These are phyloP conservation scores for Drosophila cracens DNA, from an alignment of 2,888 invertebrate genomes.

Conservation along the genomic window DNA sequence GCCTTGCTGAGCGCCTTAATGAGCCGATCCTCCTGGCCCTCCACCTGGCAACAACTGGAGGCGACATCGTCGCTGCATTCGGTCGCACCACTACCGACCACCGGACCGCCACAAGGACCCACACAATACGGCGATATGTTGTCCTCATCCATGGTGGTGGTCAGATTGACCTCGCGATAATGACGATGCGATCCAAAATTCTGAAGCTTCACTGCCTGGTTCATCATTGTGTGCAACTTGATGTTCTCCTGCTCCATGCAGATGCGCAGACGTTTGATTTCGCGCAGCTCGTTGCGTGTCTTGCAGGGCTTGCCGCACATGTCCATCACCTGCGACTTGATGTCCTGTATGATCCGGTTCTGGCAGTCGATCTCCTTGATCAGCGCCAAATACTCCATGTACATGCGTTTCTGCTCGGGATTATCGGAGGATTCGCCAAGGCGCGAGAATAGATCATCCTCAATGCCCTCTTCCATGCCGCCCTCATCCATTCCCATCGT, in stretches of 20 bases:
- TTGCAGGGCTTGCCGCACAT: conserved; percentile 73
- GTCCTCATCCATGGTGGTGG: conserved; percentile 83
- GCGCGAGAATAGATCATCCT: conserved; percentile 70
- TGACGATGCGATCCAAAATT: conserved; percentile 78
- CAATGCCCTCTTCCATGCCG: conserved; percentile 58
- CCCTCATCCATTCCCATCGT: conserved; percentile 32
- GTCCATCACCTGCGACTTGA: conserved; percentile 78
- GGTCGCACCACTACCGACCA: conserved; percentile 19
- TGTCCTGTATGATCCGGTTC: conserved; percentile 78
- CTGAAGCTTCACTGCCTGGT: conserved; percentile 78
- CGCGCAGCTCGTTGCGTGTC: conserved; percentile 75
- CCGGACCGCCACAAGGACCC: conserved; percentile 25
- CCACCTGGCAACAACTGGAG: conserved; percentile 40
- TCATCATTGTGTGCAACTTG: conserved; percentile 80
- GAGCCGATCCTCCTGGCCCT: conserved; percentile 65
- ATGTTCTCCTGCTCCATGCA: conserved; percentile 82
- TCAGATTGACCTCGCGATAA: conserved; percentile 78
- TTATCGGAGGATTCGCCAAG: conserved; percentile 76
- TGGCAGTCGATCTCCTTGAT: conserved; percentile 82
- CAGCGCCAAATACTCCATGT: conserved; percentile 77
- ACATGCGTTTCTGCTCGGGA: conserved; percentile 77
- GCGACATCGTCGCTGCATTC: conserved; percentile 57
- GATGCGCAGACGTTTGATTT: conserved; percentile 77
- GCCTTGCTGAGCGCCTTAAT: conserved; percentile 66
- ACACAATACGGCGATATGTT: conserved; percentile 65